A percentile compares a stretch with the other conserved stretches of the same genome.
These are phyloP conservation scores for Eudasyphora cyanicolor DNA, from an alignment of 2,888 invertebrate genomes.

Conservation along the genomic window DNA sequence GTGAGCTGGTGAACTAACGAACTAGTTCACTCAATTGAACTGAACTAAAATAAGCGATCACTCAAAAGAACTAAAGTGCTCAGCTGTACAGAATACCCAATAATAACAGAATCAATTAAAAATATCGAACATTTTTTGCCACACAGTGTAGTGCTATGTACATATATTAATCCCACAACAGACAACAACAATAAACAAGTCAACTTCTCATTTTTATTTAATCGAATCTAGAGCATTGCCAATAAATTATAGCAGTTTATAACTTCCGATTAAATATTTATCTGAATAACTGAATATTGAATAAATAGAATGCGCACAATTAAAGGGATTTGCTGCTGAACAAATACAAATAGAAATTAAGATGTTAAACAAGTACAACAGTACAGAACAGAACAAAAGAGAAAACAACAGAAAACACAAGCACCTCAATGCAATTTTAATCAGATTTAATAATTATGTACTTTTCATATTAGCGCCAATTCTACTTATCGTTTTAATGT, in stretches of 20 bases:
- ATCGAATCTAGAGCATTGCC: neutral
- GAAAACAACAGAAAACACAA: no score
- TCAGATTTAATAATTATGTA: constrained; percentile 20
- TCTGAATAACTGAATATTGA: neutral
- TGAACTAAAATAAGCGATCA: no score
- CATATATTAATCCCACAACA: neutral
- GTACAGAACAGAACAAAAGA: no score
- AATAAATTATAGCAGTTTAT: constrained; percentile 12
- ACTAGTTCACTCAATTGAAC: no score
- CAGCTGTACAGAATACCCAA: neutral
- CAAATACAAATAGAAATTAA: neutral
- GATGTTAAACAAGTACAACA: neutral
- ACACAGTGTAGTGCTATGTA: neutral
- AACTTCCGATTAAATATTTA: constrained; percentile 12
- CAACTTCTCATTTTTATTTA: neutral
- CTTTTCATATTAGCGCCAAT: constrained; percentile 1
- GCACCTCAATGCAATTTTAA: constrained; percentile 11
- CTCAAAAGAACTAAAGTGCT: no score
- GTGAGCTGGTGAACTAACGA: no score
- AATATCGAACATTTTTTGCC: neutral
- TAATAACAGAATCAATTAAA: neutral
- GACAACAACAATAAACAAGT: neutral
- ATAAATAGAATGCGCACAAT: neutral
- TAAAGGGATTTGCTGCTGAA: neutral
- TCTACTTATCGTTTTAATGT: no score